Conservation (phyloP, 2,888 invertebrate species). For the Mesochorus sp. region DNA sequence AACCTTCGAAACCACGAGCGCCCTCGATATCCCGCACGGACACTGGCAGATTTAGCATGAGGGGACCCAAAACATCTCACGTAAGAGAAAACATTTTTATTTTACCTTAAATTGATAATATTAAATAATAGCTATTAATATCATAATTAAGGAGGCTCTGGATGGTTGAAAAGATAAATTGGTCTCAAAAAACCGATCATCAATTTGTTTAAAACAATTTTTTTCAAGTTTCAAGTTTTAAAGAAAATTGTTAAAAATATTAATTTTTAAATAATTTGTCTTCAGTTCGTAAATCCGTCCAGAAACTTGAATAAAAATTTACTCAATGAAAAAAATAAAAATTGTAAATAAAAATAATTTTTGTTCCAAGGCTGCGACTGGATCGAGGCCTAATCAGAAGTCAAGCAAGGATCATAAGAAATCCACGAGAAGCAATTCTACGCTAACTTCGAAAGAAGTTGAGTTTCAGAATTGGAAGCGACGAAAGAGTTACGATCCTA, state of each 20-base stretch:
- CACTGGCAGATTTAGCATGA: constrained; percentile 86
- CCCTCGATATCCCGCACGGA: constrained; percentile 85
- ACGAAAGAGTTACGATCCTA: constrained; percentile 97
- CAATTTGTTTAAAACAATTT: background rate
- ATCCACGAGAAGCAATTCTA: constrained; percentile 87
- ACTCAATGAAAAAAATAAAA: background rate
- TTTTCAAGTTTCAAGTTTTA: background rate
- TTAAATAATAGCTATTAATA: constrained; percentile 53
- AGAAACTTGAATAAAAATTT: background rate
- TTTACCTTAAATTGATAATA: constrained; percentile 69
- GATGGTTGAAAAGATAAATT: background rate
- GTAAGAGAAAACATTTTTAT: constrained; percentile 56
- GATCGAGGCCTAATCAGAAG: constrained; percentile 70
- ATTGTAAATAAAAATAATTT: background rate
- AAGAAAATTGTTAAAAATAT: background rate
- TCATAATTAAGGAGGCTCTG: background rate
- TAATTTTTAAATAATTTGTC: too few species aligned
- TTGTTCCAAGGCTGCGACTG: constrained; percentile 28
- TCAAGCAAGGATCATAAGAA: constrained; percentile 82
- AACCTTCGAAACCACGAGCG: constrained; percentile 68
- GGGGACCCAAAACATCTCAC: constrained; percentile 81
- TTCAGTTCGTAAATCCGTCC: background rate
- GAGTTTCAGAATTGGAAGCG: constrained; percentile 98
- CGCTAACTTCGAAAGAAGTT: constrained; percentile 89
- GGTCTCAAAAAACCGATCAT: background rate